Conservation (phyloP, 1,140 invertebrate species). For the Catajapyx aquilonaris region DNA sequence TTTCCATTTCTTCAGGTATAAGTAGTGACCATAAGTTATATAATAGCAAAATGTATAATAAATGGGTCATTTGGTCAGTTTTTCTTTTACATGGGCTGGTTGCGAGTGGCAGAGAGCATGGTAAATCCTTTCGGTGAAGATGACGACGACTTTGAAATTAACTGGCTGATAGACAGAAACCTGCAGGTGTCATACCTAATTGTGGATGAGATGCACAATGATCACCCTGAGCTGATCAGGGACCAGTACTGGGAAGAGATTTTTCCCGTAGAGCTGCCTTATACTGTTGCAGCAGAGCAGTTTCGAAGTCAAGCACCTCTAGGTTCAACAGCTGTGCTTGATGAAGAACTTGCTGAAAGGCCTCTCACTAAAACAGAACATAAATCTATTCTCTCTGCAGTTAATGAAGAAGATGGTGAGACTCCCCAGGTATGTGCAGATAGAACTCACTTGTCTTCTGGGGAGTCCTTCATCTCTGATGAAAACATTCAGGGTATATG, state of each 20-base stretch:
- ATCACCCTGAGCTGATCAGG: constrained; percentile 85
- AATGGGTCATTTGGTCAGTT: too few relatives aligned
- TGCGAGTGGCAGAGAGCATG: constrained; percentile 66
- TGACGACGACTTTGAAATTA: constrained; percentile 64
- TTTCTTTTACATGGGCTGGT: constrained; percentile 83
- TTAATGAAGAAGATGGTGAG: too few relatives aligned
- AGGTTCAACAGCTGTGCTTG: constrained; percentile 64
- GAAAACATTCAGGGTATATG: too few relatives aligned
- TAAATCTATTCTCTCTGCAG: too few relatives aligned
- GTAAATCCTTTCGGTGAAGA: constrained; percentile 83
- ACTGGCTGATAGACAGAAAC: constrained; percentile 76
- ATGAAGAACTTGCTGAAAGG: constrained; percentile 37
- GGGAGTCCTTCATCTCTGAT: too few relatives aligned
- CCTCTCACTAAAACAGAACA: too few relatives aligned
- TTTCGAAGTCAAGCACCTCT: constrained; percentile 57
- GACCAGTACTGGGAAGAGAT: too few relatives aligned
- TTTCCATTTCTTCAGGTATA: constrained; percentile 52
- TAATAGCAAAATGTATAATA: too few relatives aligned
- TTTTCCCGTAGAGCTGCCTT: constrained; percentile 61
- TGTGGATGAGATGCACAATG: constrained; percentile 77
- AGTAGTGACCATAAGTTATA: too few relatives aligned
- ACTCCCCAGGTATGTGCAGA: too few relatives aligned
- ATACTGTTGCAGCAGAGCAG: constrained; percentile 55
- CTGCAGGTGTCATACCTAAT: constrained; percentile 71
- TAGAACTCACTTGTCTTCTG: too few relatives aligned